Percentiles rank a stretch among this genome's conserved stretches.
phyloP scores from a whole-genome alignment of 2,113 vertebrate genomes.

The Elachura formosa region DNA sequence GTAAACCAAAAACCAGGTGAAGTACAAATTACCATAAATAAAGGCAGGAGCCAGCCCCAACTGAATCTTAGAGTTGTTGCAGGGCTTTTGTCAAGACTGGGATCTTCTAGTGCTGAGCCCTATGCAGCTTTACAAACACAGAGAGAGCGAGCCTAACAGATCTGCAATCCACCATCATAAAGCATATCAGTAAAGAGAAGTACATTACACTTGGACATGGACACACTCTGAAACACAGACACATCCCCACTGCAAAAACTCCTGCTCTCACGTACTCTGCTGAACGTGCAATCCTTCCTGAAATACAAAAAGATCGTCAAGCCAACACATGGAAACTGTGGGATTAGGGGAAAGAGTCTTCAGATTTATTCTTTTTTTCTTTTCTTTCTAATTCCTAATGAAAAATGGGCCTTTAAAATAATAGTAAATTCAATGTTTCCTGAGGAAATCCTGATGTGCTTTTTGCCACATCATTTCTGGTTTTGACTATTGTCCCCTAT shows the following conservation, averaged over 20 bases:
- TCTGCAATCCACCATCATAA: background rate
- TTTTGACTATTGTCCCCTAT: background rate
- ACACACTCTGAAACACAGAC: background rate
- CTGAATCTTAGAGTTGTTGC: background rate
- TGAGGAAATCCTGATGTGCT: background rate
- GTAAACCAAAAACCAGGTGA: background rate
- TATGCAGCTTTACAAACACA: background rate
- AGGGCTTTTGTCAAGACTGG: background rate
- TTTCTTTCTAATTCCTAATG: background rate
- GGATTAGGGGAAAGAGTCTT: background rate
- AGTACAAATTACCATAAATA: background rate
- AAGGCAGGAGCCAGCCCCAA: background rate
- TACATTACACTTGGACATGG: background rate
- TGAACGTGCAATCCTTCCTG: background rate
- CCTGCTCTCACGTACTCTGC: background rate
- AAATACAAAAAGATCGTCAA: background rate
- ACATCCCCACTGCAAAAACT: background rate
- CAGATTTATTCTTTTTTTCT: background rate
- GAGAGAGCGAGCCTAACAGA: background rate
- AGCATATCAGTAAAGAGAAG: slow-evolving; percentile 13
- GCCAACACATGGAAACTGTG: background rate
- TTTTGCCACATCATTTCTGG: background rate
- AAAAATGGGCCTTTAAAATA: background rate
- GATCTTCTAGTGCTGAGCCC: background rate
- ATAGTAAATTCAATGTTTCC: background rate